These are phyloP conservation scores for Phrynocephalus guinanensis DNA, from an alignment of 2,797 vertebrate genomes.

Conservation along the genomic window DNA sequence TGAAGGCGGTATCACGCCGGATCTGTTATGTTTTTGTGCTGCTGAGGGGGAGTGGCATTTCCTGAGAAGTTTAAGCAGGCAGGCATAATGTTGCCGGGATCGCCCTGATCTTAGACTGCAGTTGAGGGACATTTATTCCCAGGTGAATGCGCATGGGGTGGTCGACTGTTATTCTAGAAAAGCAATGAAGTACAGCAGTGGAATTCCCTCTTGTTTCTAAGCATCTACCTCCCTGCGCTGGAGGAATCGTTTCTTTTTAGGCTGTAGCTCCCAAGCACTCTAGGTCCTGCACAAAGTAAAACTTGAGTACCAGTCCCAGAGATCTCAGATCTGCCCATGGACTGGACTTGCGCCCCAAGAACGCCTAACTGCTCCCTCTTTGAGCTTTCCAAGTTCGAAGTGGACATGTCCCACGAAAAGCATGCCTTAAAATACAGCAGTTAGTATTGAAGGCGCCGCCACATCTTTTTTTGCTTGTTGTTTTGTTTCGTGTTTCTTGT, in stretches of 20 bases:
- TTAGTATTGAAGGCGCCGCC: too few species aligned
- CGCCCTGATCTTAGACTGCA: neutral
- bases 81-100: neutral
- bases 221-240: too few species aligned
- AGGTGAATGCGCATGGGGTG: neutral
- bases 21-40: neutral
- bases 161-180: too few species aligned
- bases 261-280: neutral
- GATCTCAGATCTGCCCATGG: neutral
- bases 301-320: neutral
- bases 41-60: neutral
- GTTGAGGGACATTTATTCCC: neutral
- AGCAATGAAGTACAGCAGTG: too few species aligned
- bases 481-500: neutral
- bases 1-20: neutral
- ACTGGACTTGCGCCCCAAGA: neutral
- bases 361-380: too few species aligned
- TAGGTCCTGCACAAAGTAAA: neutral
- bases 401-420: too few species aligned
- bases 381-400: too few species aligned
- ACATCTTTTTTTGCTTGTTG: too few species aligned
- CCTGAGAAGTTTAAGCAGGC: neutral
- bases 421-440: too few species aligned
- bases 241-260: neutral
- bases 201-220: neutral